Evolutionary conservation across 2,888 invertebrate species (phyloP), one percentile per base, ranked within the genome.

Genomic region (Vannuccia rotundouncinata): DNA sequence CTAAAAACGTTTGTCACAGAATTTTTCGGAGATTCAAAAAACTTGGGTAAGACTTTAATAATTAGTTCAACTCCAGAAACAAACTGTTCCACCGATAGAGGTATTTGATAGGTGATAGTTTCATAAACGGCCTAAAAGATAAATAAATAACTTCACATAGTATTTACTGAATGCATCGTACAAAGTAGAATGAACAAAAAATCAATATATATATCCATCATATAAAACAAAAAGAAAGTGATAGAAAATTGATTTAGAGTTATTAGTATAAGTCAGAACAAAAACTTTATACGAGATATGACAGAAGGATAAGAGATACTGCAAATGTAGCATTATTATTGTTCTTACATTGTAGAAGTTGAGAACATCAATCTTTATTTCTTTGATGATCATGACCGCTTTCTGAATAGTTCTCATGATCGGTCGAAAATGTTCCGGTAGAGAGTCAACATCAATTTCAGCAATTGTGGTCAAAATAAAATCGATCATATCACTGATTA

Each of bases 301-400:
- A n/a, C n/a, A n/a, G n/a, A n/a, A n/a, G n/a, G n/a, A n/a, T n/a
- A n/a, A n/a, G n/a, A n/a, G n/a, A n/a, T n/a, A n/a, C n/a, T n/a
- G n/a, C n/a, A n/a, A n/a, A n/a, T n/a, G n/a, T n/a, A n/a, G n/a
- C n/a, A n/a, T n/a, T n/a, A n/a, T n/a, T n/a, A n/a, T n/a, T n/a
- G n/a, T n/a, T n/a, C 83, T 82, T 83, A 84, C 84, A 74, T 84
- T 83, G 78, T 84, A 83, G 80, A 84, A 84, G 28, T 81, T 82
- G 82, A 83, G 82, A 30, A 84, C 83, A 60, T 84, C 84, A 17
- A 82, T 82, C 79, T 82, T 83, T 31, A 84, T 81, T 78, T 84
- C 84, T 29, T 82, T 83, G 78, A 82, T 82, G 22, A 84, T 79
- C 1, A 82, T 83, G 59, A 81, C 76, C 17, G 83, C 82, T 73